A percentile compares a stretch with the other conserved stretches of the same genome.
These are phyloP conservation scores for Lepidocyrtoides sp. DNA, from an alignment of 2,888 invertebrate species.

Conservation along the genomic window DNA sequence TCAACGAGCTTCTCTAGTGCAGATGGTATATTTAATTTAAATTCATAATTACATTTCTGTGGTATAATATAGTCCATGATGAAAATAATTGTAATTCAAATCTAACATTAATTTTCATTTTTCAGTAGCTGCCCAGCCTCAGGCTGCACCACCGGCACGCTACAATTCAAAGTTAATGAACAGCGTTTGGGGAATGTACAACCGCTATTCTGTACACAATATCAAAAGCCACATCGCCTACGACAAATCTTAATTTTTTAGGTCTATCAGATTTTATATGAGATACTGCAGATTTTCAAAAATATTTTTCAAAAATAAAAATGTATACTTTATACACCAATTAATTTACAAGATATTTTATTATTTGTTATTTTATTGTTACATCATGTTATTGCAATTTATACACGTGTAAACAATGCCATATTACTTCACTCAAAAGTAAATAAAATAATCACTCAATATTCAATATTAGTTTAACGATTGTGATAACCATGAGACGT, in stretches of 20 bases:
- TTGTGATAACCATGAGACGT: conserved; percentile 22
- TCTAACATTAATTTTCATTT: not conserved
- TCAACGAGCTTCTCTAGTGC: conserved; percentile 55
- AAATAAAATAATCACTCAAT: not conserved
- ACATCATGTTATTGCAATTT: not conserved
- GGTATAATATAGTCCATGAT: too few relatives aligned
- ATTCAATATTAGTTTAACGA: conserved; percentile 35
- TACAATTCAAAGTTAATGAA: conserved; percentile 96
- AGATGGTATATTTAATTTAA: conserved; percentile 9
- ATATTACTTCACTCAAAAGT: too few relatives aligned
- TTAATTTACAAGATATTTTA: not conserved
- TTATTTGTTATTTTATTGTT: not conserved
- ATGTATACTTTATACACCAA: not conserved
- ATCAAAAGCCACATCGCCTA: conserved; percentile 89
- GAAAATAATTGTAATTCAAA: too few relatives aligned
- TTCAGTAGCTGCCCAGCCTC: conserved; percentile 51
- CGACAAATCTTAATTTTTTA: conserved; percentile 81
- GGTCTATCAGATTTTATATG: conserved; percentile 80
- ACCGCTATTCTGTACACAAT: conserved; percentile 95
- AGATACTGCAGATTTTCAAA: conserved; percentile 70
- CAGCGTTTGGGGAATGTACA: conserved; percentile 96
- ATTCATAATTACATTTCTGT: not conserved
- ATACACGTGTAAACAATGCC: too few relatives aligned
- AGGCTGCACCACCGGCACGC: conserved; percentile 88
- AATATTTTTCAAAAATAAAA: not conserved